Percentiles rank a stretch among this genome's conserved stretches.
These are phyloP conservation scores for Hyperoodon ampullatus DNA, from an alignment of 2,113 vertebrate species.

Conservation along the genomic window DNA sequence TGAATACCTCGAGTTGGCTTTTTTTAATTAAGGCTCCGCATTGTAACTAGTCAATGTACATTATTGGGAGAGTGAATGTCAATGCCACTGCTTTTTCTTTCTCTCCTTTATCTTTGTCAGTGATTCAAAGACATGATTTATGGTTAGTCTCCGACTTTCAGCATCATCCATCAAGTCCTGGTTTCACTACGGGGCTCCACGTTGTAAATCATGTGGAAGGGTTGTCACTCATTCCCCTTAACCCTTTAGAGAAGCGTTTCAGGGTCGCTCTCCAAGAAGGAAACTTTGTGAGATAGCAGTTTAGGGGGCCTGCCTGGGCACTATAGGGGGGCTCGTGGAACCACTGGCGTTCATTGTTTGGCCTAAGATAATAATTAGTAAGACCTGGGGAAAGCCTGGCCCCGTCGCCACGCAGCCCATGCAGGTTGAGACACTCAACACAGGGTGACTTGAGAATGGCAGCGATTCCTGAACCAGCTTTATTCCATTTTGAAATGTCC, in stretches of 20 bases:
- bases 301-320: slow-evolving; percentile 46
- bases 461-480: slow-evolving; percentile 48
- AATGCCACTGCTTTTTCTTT: slow-evolving; percentile 98
- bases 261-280: slow-evolving; percentile 58
- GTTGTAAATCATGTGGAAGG: slow-evolving; percentile 99
- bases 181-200: slow-evolving; percentile 97
- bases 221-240: slow-evolving; percentile 99
- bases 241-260: slow-evolving; percentile 88
- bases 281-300: slow-evolving; percentile 16
- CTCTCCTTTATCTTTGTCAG: slow-evolving; percentile 99
- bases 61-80: slow-evolving; percentile 99
- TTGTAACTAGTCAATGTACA: slow-evolving; percentile 99
- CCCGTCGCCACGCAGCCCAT: slow-evolving; percentile 36
- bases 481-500: slow-evolving; percentile 70
- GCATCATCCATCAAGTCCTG: slow-evolving; percentile 99
- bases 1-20: slow-evolving; percentile 85
- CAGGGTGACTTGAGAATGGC: neutral
- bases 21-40: slow-evolving; percentile 99
- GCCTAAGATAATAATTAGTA: slow-evolving; percentile 73
- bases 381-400: slow-evolving; percentile 39
- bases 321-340: slow-evolving; percentile 58
- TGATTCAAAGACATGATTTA: slow-evolving; percentile 99
- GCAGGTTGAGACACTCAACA: neutral
- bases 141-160: slow-evolving; percentile 99
- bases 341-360: slow-evolving; percentile 70